phyloP scores from a whole-genome alignment of 2,888 invertebrate genomes.

The Andrena chrysosceles region DNA sequence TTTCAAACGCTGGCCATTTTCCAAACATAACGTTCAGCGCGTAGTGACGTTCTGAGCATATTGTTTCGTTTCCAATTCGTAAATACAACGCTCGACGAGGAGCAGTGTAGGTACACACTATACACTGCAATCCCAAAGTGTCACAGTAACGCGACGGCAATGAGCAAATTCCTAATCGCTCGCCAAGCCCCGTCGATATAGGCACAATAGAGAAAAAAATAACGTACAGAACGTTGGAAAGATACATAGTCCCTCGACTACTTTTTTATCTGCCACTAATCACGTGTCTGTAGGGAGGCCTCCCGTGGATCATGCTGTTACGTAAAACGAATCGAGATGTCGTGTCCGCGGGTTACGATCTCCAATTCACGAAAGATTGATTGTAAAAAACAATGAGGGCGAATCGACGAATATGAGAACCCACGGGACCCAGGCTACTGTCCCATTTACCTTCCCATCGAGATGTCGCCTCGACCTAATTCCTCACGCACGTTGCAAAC shows the following conservation, averaged over 20 bases:
- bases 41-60: conserved; percentile 12
- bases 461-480: conserved; percentile 60
- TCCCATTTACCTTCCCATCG: conserved; percentile 41
- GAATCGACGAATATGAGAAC: conserved; percentile 12
- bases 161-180: not conserved
- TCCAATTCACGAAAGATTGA: not conserved
- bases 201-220: not conserved
- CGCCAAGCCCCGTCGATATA: not conserved
- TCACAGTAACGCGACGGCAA: not conserved
- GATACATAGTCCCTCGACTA: not conserved
- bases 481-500: conserved; percentile 37
- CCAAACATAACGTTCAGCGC: conserved; percentile 18
- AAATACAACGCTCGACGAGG: not conserved
- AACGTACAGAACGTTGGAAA: not conserved
- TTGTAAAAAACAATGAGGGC: not conserved
- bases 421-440: conserved; percentile 9
- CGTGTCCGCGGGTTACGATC: not conserved
- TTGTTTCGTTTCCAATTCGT: conserved; percentile 13
- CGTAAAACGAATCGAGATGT: conserved; percentile 2
- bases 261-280: conserved; percentile 1
- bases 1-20: conserved; percentile 40
- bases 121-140: not conserved
- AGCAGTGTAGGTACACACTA: too few species aligned
- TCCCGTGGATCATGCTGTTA: not conserved
- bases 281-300: not conserved